Percentiles rank a stretch among this genome's conserved stretches.
These are phyloP conservation scores for Triplophysa dalaica DNA, from an alignment of 2,113 vertebrate species.

Conservation along the genomic window DNA sequence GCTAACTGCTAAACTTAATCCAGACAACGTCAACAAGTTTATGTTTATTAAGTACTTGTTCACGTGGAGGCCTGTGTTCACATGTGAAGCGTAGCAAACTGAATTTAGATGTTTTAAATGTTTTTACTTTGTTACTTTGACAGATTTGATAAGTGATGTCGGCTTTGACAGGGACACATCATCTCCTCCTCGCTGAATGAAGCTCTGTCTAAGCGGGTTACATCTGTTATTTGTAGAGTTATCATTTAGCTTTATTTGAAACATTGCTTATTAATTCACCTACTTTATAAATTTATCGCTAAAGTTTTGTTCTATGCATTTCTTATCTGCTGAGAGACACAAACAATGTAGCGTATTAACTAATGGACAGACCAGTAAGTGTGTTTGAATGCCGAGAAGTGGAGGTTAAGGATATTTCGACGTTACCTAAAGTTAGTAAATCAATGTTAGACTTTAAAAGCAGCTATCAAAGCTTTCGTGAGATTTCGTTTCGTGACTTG, in stretches of 20 bases:
- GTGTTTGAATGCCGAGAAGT: not conserved
- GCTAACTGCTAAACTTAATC: constrained; percentile 5
- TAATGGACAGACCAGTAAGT: not conserved
- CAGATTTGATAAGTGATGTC: constrained; percentile 19
- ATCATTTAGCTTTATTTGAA: not conserved
- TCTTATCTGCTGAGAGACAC: not conserved
- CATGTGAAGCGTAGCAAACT: not conserved
- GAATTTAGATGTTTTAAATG: not conserved
- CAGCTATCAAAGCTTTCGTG: no score
- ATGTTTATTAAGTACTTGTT: not conserved
- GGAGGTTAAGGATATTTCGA: not conserved
- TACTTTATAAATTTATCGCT: not conserved
- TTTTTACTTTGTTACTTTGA: not conserved
- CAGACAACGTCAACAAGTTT: not conserved
- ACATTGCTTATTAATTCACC: not conserved
- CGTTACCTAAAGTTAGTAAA: not conserved
- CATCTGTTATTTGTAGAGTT: not conserved
- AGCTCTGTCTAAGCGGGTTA: not conserved
- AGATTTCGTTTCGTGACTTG: no score
- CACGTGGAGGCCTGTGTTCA: not conserved
- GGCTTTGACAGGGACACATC: constrained; percentile 28
- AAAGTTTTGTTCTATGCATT: not conserved
- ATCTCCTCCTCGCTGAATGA: constrained; percentile 18
- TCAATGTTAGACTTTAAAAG: no score
- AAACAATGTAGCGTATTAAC: not conserved